These are phyloP conservation scores for Sebastes steindachneri DNA, from an alignment of 2,797 vertebrate species.

Conservation along the genomic window DNA sequence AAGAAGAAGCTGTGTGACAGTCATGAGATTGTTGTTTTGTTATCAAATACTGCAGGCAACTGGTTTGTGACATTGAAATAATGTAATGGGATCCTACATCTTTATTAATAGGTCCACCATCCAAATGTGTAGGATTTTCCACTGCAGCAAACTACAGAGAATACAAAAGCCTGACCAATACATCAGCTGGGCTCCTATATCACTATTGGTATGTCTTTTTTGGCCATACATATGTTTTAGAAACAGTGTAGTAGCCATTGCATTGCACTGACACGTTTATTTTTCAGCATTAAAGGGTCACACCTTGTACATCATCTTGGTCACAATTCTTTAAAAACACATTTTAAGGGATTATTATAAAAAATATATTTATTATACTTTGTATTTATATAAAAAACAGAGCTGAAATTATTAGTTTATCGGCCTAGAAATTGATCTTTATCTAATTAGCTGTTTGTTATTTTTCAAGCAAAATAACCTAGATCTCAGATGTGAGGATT, in stretches of 20 bases:
- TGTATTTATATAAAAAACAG: neutral
- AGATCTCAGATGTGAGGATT: neutral
- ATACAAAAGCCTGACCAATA: neutral
- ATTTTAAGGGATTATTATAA: neutral
- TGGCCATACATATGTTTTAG: neutral
- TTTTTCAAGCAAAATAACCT: neutral
- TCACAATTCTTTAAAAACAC: neutral
- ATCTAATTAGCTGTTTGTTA: neutral
- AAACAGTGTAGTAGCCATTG: neutral
- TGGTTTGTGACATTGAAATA: neutral
- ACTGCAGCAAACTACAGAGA: neutral
- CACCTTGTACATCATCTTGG: neutral
- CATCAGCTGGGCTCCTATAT: neutral
- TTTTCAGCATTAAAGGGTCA: neutral
- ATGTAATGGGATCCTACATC: neutral
- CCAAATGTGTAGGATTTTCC: neutral
- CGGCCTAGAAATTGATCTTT: rapidly evolving
- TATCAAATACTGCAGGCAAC: neutral
- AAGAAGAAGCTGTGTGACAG: neutral
- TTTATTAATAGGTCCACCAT: too few relatives aligned
- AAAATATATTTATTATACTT: neutral
- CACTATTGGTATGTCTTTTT: neutral
- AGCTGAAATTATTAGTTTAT: neutral
- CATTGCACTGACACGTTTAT: neutral
- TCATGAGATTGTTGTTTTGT: neutral